phyloP scores from a whole-genome alignment of 1,140 invertebrate species.

The Linepithema humile region DNA sequence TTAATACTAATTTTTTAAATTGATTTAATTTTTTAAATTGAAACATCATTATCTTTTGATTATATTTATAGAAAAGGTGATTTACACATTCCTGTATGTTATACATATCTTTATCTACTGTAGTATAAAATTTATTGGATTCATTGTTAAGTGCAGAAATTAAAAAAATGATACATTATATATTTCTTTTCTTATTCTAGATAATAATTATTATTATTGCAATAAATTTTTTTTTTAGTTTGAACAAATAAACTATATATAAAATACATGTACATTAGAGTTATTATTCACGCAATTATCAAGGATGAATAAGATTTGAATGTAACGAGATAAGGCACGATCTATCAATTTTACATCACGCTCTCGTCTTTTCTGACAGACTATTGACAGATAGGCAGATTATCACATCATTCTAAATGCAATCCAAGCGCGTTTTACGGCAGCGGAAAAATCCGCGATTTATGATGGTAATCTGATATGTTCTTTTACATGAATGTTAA shows the following conservation, averaged over 20 bases:
- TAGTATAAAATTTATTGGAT: too few relatives aligned
- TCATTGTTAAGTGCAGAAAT: too few relatives aligned
- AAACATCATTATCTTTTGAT: too few relatives aligned
- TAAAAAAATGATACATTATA: too few relatives aligned
- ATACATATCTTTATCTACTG: too few relatives aligned
- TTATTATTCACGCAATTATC: conserved; percentile 63
- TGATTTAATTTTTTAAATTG: too few relatives aligned
- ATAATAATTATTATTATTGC: background rate
- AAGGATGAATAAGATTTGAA: conserved; percentile 66
- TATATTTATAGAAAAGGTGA: too few relatives aligned
- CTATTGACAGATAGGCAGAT: conserved; percentile 1
- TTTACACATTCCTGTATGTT: too few relatives aligned
- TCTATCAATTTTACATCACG: conserved; percentile 44
- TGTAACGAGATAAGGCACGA: conserved; percentile 55
- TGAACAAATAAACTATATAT: background rate
- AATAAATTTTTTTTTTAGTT: background rate
- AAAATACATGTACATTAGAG: conserved; percentile 33
- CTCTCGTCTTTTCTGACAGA: conserved; percentile 46
- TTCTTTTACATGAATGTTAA: background rate
- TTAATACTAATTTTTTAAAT: too few relatives aligned
- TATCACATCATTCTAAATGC: background rate
- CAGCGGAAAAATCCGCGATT: background rate
- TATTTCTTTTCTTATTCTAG: too few relatives aligned
- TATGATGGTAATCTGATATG: background rate
- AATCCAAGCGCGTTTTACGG: background rate